Evolutionary conservation across 2,888 invertebrate genomes (phyloP), one percentile per base, ranked within the genome.

Genomic region (Priocnemis perturbator): DNA sequence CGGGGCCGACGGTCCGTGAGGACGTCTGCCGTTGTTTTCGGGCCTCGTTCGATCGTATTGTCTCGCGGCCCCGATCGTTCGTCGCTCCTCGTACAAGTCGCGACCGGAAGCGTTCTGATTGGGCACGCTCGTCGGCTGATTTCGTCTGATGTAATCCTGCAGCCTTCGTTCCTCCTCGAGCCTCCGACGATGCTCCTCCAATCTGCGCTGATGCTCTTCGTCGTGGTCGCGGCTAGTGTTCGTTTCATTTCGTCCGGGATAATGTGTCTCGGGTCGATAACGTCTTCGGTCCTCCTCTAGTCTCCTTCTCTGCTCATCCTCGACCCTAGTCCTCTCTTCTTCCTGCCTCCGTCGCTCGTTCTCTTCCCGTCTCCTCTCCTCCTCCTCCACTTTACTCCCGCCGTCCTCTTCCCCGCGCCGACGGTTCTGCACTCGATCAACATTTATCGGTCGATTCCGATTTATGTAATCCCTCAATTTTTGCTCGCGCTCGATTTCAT

Each of bases 81-180:
- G 77, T 21, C 72, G 70, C 3, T 79, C 48, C 45, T 79, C 77
- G 17, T 48, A 3, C 60, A 23, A 59, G 4, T 37, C 48, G 15
- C 47, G 68, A 3, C 45, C 58, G 1, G 57, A 65, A n/a, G 55
- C 69, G 58, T 73, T 76, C 55, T 52, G 60, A 21, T 55, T 69
- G 20, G 26, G 48, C 11, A 81, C 62, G 26, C 74, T 76, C 23
- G 85, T 74, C 9, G 86, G 83, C 7, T 85, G 85, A 55, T 84
- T 86, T 57, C 86, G 77, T 3, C 79, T 73, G 17, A 84, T 70
- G 64, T 86, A 86, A 14, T 86, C 86, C 61, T 83, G 82, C 20
- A 83, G 62, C 48, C 76, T 84, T 0, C 71, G 71, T 30, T 85
- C 84, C 23, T 77, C 76, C 30, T 81, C 79, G 4, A 64, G 61